Percentiles rank a stretch among this genome's conserved stretches.
Conservation (phyloP, 92 coral and sea anemone species). For the Palythoa grandis region DNA sequence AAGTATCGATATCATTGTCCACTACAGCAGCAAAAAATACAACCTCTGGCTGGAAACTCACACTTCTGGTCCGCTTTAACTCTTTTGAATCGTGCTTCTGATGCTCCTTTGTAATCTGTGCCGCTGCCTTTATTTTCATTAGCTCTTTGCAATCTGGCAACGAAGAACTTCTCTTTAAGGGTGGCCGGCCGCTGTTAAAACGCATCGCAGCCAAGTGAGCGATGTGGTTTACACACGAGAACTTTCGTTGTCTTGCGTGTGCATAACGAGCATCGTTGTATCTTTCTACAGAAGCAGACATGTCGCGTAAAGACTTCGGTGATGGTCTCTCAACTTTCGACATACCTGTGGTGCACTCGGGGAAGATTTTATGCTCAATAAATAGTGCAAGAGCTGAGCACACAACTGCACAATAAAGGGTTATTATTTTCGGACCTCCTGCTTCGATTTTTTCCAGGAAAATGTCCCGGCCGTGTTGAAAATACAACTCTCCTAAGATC, state of each 20-base stretch:
- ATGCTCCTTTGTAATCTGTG: conserved; percentile 23
- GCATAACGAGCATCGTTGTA: conserved; percentile 65
- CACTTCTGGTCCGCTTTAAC: conserved; percentile 79
- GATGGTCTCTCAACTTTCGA: conserved; percentile 35
- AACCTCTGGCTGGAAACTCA: conserved; percentile 87
- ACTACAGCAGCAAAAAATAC: conserved; percentile 84
- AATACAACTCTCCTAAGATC: too few relatives aligned
- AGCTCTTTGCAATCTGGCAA: conserved; percentile 84
- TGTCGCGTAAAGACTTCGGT: conserved; percentile 74
- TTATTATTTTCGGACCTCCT: too few relatives aligned
- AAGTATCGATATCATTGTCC: conserved; percentile 82
- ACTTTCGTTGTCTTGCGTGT: conserved; percentile 19
- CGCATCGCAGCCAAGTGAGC: conserved; percentile 5
- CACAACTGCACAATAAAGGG: background rate
- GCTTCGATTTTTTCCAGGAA: too few relatives aligned
- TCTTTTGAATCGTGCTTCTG: conserved; percentile 29
- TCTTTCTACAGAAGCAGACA: conserved; percentile 70
- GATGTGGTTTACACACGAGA: conserved; percentile 27
- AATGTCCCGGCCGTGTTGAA: too few relatives aligned
- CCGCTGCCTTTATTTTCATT: conserved; percentile 48
- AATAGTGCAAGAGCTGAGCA: background rate
- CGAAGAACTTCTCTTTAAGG: conserved; percentile 70
- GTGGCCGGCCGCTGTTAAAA: background rate
- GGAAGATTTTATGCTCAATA: background rate
- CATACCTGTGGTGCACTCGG: background rate